Evolutionary conservation across 2,888 invertebrate genomes (phyloP), one percentile per base, ranked within the genome.

Genomic region (Pyralis farinalis): DNA sequence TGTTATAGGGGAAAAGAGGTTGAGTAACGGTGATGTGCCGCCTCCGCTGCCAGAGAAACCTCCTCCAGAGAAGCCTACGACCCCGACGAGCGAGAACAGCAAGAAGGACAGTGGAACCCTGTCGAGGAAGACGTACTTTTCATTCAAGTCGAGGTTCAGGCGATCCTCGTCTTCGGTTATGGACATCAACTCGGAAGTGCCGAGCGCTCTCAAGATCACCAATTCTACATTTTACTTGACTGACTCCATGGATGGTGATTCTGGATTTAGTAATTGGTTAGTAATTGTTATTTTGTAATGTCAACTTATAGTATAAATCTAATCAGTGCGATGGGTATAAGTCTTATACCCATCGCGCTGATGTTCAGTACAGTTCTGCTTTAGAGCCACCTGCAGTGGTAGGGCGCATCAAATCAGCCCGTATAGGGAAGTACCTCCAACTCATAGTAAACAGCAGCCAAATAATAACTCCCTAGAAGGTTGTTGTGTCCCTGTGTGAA

Each of bases 141-240:
- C 91, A 0, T 90, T 93, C 56, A 92, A 92, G 55, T 92, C 92
- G 0, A 90, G 93, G 46, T 91, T 94, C 57, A 84, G 92, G 34
- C 81, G 93, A 42, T 91, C 91, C 31, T 86, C 91, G 29, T 91
- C 91, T 7, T 67, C 93, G 47, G 90, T 90, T 1, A 79, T 90
- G 10, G 90, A 91, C 46, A 82, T 90, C 12, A 88, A 90, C 33
- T 58, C 68, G 1, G 90, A 91, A n/a, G 77, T 90, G 29, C 90
- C 90, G 0, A 88, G 88, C 48, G 84, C 90, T 1, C 55, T 91
- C 40, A 89, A 90, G 54, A 87, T 91, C 33, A 91, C 92, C 0
- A 91, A 92, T 49, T 94, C 94, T 35, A 94, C 93, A 0, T 94
- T 94, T 71, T 94, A 94, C 62, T 71, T 94, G 54, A 93, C 93